Evolutionary conservation across 2,797 vertebrate genomes (phyloP), one percentile per base, ranked within the genome.

Genomic region (Sphenopsis melanotis): DNA sequence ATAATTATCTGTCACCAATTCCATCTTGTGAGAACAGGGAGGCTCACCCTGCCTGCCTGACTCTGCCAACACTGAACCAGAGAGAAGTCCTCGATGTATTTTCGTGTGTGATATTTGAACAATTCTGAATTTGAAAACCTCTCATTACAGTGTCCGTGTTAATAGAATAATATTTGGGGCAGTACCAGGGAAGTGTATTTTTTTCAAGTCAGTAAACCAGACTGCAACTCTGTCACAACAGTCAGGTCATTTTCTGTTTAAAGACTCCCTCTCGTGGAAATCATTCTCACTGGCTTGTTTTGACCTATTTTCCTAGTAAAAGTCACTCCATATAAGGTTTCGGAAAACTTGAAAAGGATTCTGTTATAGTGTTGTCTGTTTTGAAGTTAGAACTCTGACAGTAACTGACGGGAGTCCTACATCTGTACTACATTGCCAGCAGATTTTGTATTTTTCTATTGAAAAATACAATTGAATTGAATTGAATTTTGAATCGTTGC

Each of bases 241-340:
- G 64, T 49, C 89, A 60, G 78, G 83, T 69, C 61, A 26, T 94
- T 93, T 86, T 66, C 65, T 9, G 3, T 80, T 81, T 85, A 21
- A 83, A 86, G 89, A 63, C 93, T 95, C 93, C 93, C 93, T 93
- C 94, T 97, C 44, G 96, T 95, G 96, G 95, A 91, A 95, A 49
- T 81, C 65, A 71, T 91, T 59, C 82, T 91, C 68, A 65, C 57
- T 66, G 89, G 42, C 80, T 89, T 23, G 26, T 89, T 95, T 46
- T 87, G 89, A 92, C 92, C 87, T 86, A 88, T 88, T 95, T 97
- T 91, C 61, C 69, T 30, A 52, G 32, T 61, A 83, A 83, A 93
- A 94, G 52, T 83, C 78, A 69, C 72, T 91, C 87, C 94, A 55
- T 87, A 81, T 90, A 91, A 81, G 79, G 89, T 16, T 68, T 46